Base-by-base conservation (phyloP, 2,888 invertebrate genomes). In the Lagria hirta region DNA sequence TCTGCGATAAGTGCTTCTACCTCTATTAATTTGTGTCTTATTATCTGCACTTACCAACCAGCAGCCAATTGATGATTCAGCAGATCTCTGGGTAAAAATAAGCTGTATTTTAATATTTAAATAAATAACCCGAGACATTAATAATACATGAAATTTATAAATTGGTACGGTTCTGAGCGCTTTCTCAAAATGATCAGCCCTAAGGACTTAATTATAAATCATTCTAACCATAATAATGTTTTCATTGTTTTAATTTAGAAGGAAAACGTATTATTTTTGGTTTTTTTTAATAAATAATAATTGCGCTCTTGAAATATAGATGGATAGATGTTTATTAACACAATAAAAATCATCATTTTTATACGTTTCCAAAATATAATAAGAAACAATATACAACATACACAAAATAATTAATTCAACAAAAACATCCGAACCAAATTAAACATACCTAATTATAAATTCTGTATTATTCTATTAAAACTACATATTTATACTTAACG, bases 41-140 rank as follows among this genome's bases (percentile, higher is more conserved):
- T 41, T 46, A 46, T 51, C 36, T 27, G 24, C 34, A 28, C 41
- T 46, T 41, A 36, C 22, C 17, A 30, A 46, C 26, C 35, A 13
- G 29, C 46, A 36, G 41, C 34, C 41, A 46, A 46, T 46, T 46
- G 40, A 24, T 43, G 43, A 43, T 29, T 35, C 43, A 36, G 43
- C 43, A 36, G 11, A 12, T 35, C 8, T 11, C 12, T 8, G 20
- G 12, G 7, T 10, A 32, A 35, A 41, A 42, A 42, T 35, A 34
- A 18, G 24, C 16, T 27, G 16, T 16, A 43, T 45, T 45, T 49
- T 42, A 37, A 45, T 42, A 45, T 35, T 43, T 37, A 48, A 44
- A 44, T 44, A 49, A 49, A 49, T 49, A 49, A 35, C 22, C 18
- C 12, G n/a, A 23, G 15, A 26, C 43, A 43, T 36, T 43, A 36